phyloP scores from a whole-genome alignment of 2,888 invertebrate species.

The Cheilosia variabilis region DNA sequence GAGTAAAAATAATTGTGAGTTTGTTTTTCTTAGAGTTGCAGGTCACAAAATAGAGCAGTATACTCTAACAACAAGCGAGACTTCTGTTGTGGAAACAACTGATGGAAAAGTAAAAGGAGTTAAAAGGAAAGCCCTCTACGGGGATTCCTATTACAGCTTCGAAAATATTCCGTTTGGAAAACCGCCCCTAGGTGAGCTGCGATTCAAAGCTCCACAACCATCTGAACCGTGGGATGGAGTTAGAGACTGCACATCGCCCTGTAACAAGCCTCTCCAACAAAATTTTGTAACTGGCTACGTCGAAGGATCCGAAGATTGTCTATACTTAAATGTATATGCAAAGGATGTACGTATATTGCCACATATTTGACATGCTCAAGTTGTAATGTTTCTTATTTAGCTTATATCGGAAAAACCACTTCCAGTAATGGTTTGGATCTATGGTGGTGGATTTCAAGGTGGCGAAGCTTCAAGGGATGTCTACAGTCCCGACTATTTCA shows the following conservation, averaged over 20 bases:
- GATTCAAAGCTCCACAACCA: constrained; percentile 84
- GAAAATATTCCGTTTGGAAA: constrained; percentile 83
- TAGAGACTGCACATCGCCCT: constrained; percentile 82
- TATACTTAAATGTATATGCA: constrained; percentile 84
- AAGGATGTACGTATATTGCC: constrained; percentile 79
- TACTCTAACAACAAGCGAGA: constrained; percentile 80
- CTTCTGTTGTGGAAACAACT: constrained; percentile 80
- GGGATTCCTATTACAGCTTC: constrained; percentile 81
- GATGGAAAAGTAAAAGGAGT: constrained; percentile 81
- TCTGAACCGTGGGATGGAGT: constrained; percentile 83
- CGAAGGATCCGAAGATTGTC: constrained; percentile 85
- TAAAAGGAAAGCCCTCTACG: constrained; percentile 80
- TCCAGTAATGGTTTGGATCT: constrained; percentile 84
- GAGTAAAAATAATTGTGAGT: too few species aligned
- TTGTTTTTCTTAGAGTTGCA: constrained; percentile 20
- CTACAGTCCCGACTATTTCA: constrained; percentile 84
- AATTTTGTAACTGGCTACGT: constrained; percentile 80
- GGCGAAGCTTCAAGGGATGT: constrained; percentile 83
- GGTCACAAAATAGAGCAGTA: constrained; percentile 78
- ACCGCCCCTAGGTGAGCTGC: constrained; percentile 82
- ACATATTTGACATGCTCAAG: too few species aligned
- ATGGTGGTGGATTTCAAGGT: constrained; percentile 84
- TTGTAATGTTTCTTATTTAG: constrained; percentile 71
- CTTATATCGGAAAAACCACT: constrained; percentile 79
- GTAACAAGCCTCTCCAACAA: constrained; percentile 81